Conservation (phyloP, 2,797 vertebrate genomes). For the Pangasius larnaudii region DNA sequence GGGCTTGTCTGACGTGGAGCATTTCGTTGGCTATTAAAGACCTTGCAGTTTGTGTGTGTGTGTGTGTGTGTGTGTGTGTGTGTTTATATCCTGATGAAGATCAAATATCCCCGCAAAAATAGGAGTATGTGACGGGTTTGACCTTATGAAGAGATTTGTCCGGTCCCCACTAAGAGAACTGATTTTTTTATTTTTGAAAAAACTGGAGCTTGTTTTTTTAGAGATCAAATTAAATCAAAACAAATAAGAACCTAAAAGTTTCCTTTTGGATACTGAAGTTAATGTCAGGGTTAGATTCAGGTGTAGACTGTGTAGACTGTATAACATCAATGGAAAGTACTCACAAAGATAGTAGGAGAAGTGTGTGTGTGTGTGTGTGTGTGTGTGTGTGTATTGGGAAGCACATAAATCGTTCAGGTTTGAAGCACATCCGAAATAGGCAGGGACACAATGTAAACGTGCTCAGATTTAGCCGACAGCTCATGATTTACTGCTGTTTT, state of each 20-base stretch:
- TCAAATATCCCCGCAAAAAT: not conserved
- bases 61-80: constrained; percentile 11
- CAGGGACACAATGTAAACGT: constrained; percentile 66
- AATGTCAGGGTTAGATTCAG: not conserved
- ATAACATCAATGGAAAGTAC: not conserved
- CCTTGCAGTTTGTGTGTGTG: not conserved
- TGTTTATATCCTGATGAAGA: not conserved
- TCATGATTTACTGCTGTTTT: constrained; percentile 80
- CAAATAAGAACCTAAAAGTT: not conserved
- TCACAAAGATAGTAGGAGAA: not conserved
- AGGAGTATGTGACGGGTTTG: not conserved
- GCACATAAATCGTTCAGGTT: constrained; percentile 60
- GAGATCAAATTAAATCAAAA: not conserved
- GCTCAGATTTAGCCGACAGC: constrained; percentile 72
- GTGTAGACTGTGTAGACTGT: not conserved
- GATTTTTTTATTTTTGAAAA: not conserved
- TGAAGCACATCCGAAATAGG: constrained; percentile 72
- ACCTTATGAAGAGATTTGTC: not conserved
- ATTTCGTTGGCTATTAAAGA: constrained; percentile 61
- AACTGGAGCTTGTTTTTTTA: not conserved
- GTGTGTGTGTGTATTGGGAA: not conserved
- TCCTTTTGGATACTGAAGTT: not conserved
- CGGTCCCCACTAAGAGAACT: not conserved
- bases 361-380: not conserved
- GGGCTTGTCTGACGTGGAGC: constrained; percentile 66